Base-by-base conservation (phyloP, 2,888 invertebrate species). In the Drosophila macrospina region DNA sequence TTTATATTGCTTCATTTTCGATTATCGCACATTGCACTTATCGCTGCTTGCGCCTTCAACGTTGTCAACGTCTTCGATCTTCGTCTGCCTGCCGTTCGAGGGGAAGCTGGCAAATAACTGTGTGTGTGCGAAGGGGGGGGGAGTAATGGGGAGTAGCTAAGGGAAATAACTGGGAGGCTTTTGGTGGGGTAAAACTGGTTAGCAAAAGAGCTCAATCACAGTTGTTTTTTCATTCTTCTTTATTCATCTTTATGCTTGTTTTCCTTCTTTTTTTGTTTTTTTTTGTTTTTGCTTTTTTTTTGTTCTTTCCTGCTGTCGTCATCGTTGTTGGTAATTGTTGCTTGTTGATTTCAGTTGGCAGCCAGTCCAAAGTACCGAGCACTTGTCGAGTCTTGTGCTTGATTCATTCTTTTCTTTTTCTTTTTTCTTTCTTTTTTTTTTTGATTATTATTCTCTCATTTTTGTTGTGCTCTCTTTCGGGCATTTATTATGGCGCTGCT, bases 1-100 rank as follows among this genome's bases (percentile, higher is more conserved):
- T 87, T 85, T 81, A 74, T 74, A 87, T 84, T 81, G 79, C 85
- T 79, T 79, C 74, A 79, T 78, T 87, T 81, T 84, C 84, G 84
- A 85, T 84, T 85, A 85, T 85, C 79, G 87, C 63, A 65, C 66
- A 77, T 68, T 84, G 84, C 86, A 78, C 86, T 86, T 82, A 83
- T 69, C 71, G 73, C 61, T 65, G 81, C 37, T 57, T 55, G 69
- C 30, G 55, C 61, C 66, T 47, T 42, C 52, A 37, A 57, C 65
- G 63, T 66, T 83, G 74, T 82, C 83, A 80, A 80, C 74, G 72
- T 77, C 74, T 86, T 81, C 73, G 69, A 66, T 78, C 79, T 82
- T 62, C 61, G 78, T 74, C 74, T 63, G 63, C 20, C 60, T 30
- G 10, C 13, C 26, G 36, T 26, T 51, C 15, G 32, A 20, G 20